Percentiles rank a stretch among this genome's conserved stretches.
Conservation (phyloP, 2,113 vertebrate genomes). For the Mormyrus lacerda region DNA sequence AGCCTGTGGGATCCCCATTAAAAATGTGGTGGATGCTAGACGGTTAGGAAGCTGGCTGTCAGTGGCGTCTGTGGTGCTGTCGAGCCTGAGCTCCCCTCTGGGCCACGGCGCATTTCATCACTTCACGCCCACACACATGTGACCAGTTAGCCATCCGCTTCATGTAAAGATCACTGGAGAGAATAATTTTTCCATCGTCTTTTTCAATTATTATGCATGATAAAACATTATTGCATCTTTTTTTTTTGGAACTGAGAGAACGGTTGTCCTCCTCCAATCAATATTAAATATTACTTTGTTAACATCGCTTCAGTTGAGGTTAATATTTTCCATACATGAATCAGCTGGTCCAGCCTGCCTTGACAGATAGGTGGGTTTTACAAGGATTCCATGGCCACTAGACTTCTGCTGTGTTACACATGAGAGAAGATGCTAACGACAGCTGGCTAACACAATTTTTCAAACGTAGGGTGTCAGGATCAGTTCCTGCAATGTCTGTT, state of each 20-base stretch:
- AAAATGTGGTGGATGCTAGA: not conserved
- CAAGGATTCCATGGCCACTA: not conserved
- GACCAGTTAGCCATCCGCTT: not conserved
- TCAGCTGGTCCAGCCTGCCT: not conserved
- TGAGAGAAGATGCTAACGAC: not conserved
- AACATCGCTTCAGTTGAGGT: not conserved
- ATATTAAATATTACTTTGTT: not conserved
- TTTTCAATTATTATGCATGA: not conserved
- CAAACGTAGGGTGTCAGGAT: not conserved
- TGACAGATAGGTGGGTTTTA: not conserved
- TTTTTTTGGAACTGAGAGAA: not conserved
- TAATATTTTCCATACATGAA: not conserved
- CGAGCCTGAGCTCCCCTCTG: not conserved
- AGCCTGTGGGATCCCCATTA: not conserved
- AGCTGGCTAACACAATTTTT: not conserved
- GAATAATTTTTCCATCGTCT: not conserved
- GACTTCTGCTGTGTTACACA: not conserved
- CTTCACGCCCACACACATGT: not conserved
- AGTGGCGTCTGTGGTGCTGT: not conserved
- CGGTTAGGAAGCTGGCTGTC: not conserved
- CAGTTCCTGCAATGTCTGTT: not conserved
- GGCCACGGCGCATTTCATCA: not conserved
- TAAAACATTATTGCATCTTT: not conserved
- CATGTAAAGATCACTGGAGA: not conserved
- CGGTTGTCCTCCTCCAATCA: not conserved